Evolutionary conservation across 2,888 invertebrate species (phyloP).

Genomic region (Phalangium opilio): DNA sequence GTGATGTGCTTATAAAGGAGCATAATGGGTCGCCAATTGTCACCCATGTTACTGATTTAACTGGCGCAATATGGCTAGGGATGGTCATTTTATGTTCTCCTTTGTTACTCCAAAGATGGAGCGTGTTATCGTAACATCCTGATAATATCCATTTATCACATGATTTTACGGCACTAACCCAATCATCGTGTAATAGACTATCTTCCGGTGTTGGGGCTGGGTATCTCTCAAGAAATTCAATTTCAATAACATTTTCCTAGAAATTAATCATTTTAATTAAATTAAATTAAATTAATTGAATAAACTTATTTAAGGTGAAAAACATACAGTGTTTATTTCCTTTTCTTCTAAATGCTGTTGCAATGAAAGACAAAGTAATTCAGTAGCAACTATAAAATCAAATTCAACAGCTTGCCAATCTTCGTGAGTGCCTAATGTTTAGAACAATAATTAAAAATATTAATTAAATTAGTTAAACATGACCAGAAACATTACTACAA

Average conservation of each 20-base stretch:
- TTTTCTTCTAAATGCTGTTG: conserved; percentile 58
- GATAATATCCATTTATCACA: conserved; percentile 55
- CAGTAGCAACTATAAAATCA: conserved; percentile 74
- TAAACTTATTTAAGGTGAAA: conserved; percentile 3
- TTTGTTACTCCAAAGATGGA: conserved; percentile 74
- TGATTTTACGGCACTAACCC: conserved; percentile 78
- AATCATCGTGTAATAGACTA: conserved; percentile 87
- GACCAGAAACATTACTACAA: too few species aligned
- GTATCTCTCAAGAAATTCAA: conserved; percentile 80
- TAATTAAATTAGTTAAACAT: too few species aligned
- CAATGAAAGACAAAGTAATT: conserved; percentile 55
- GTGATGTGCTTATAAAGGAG: conserved; percentile 49
- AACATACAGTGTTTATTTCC: conserved; percentile 45
- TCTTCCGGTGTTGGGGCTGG: conserved; percentile 85
- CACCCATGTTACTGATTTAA: conserved; percentile 80
- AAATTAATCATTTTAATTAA: conserved; percentile 5
- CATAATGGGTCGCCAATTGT: conserved; percentile 27
- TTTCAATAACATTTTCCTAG: conserved; percentile 61
- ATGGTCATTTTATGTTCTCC: conserved; percentile 69
- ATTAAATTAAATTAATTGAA: neutral
- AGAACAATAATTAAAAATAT: too few species aligned
- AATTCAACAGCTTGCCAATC: conserved; percentile 43
- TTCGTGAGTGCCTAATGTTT: conserved; percentile 5
- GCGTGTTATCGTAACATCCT: conserved; percentile 86
- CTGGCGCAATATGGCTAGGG: conserved; percentile 69